Percentiles rank a stretch among this genome's conserved stretches.
These are phyloP conservation scores for Spondyliosoma cantharus DNA, from an alignment of 2,797 vertebrate species.

Conservation along the genomic window DNA sequence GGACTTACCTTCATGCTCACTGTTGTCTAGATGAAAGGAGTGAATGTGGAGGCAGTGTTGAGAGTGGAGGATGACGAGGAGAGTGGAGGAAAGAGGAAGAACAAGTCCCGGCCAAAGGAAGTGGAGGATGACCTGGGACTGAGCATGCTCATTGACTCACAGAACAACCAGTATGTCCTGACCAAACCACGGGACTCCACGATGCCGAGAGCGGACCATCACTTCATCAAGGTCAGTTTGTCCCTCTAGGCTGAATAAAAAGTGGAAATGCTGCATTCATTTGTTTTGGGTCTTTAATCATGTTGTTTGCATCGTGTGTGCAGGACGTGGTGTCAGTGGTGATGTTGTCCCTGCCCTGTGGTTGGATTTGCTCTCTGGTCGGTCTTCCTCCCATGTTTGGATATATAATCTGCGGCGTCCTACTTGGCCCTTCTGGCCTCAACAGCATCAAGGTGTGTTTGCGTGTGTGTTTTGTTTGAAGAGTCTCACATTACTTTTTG, in stretches of 20 bases:
- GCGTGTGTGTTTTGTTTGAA: neutral
- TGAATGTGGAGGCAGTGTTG: slow-evolving; percentile 96
- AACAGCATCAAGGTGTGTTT: slow-evolving; percentile 94
- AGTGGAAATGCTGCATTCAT: neutral
- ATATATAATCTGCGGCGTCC: slow-evolving; percentile 95
- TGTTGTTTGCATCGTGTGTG: neutral
- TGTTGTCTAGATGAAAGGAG: slow-evolving; percentile 89
- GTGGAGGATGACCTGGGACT: slow-evolving; percentile 92
- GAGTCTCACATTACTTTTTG: neutral
- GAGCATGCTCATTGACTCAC: slow-evolving; percentile 99
- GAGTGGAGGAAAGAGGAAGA: slow-evolving; percentile 86
- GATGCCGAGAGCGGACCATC: slow-evolving; percentile 94
- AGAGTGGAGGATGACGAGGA: slow-evolving; percentile 95
- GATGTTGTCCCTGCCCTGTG: slow-evolving; percentile 95
- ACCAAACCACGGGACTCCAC: slow-evolving; percentile 97
- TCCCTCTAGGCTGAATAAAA: neutral
- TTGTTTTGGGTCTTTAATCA: neutral
- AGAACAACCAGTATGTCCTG: slow-evolving; percentile 98
- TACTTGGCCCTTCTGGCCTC: slow-evolving; percentile 95
- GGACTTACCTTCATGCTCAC: neutral
- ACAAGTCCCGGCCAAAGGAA: slow-evolving; percentile 87
- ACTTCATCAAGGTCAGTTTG: slow-evolving; percentile 92
- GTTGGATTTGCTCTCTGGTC: slow-evolving; percentile 92
- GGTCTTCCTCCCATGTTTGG: slow-evolving; percentile 98
- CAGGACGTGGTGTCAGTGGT: slow-evolving; percentile 96